A percentile compares a stretch with the other conserved stretches of the same genome.
Evolutionary conservation across 2,797 vertebrate genomes (phyloP).

Genomic region (Ptychobarbus kaznakovi): DNA sequence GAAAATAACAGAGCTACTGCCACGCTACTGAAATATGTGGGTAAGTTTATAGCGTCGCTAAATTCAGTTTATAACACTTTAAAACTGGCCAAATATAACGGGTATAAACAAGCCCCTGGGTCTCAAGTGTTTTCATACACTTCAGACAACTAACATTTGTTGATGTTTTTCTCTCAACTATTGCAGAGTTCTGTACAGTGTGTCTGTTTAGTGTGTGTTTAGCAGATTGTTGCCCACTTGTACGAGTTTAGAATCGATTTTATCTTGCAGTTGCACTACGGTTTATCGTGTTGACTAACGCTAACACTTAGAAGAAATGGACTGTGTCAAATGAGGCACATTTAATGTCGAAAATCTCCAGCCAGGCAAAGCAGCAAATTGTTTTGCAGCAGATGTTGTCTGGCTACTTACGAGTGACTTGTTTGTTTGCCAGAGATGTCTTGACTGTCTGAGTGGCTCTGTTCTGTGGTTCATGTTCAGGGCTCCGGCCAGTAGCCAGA

Average conservation of each 20-base stretch:
- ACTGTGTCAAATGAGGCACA: conserved; percentile 62
- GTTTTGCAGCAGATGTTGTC: conserved; percentile 64
- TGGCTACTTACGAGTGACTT: conserved; percentile 55
- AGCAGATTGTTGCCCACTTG: conserved; percentile 13
- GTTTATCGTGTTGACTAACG: conserved; percentile 55
- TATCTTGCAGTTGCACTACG: conserved; percentile 44
- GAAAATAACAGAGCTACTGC: not conserved
- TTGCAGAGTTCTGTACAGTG: conserved; percentile 6
- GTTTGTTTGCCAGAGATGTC: conserved; percentile 63
- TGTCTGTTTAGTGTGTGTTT: not conserved
- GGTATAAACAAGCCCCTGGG: not conserved
- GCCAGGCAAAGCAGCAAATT: conserved; percentile 58
- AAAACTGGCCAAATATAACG: not conserved
- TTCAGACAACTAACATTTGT: not conserved
- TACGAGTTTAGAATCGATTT: conserved; percentile 41
- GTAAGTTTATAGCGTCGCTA: not conserved
- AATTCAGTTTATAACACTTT: not conserved
- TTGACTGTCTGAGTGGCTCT: conserved; percentile 62
- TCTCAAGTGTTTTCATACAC: not conserved
- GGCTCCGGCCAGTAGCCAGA: conserved; percentile 65
- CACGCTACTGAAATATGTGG: not conserved
- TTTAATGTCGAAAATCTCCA: conserved; percentile 64
- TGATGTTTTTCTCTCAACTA: conserved; percentile 11
- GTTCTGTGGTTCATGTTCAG: conserved; percentile 59
- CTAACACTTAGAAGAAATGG: conserved; percentile 61